Conservation (phyloP, 2,113 vertebrate genomes). For the Sminthopsis crassicaudata region DNA sequence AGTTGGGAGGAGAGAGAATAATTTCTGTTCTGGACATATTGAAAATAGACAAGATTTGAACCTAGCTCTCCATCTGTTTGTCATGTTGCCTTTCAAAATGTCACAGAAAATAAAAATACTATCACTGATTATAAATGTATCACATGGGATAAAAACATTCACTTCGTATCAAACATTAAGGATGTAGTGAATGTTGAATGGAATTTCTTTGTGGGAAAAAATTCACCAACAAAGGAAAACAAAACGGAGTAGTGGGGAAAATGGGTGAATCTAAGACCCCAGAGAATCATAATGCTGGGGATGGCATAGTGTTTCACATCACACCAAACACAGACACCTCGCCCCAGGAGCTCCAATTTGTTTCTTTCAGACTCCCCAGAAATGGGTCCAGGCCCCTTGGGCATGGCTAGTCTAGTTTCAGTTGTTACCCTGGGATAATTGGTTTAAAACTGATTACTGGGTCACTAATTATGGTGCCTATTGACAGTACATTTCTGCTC, state of each 20-base stretch:
- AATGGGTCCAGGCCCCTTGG: slow-evolving; percentile 56
- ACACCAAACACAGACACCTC: slow-evolving; percentile 50
- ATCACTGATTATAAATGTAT: not conserved
- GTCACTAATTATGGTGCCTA: slow-evolving; percentile 84
- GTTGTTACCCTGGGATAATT: slow-evolving; percentile 81
- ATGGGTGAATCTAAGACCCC: slow-evolving; percentile 41
- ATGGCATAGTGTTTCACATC: slow-evolving; percentile 55
- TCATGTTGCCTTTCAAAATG: not conserved
- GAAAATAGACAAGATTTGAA: not conserved
- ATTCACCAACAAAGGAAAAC: not conserved
- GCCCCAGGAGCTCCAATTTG: slow-evolving; percentile 51
- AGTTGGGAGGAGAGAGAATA: not conserved
- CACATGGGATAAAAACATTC: not conserved
- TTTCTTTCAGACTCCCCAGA: slow-evolving; percentile 66
- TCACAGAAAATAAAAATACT: not conserved
- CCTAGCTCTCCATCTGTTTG: not conserved
- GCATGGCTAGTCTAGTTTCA: slow-evolving; percentile 48
- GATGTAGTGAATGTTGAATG: not conserved
- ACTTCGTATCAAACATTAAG: not conserved
- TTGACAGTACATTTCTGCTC: slow-evolving; percentile 83
- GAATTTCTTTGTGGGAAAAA: not conserved
- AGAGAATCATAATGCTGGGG: slow-evolving; percentile 36
- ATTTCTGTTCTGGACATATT: not conserved
- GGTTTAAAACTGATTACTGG: slow-evolving; percentile 85
- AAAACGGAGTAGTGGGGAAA: slow-evolving; percentile 5